Evolutionary conservation across 2,113 vertebrate genomes (phyloP).

Genomic region (Oryzias woworae): DNA sequence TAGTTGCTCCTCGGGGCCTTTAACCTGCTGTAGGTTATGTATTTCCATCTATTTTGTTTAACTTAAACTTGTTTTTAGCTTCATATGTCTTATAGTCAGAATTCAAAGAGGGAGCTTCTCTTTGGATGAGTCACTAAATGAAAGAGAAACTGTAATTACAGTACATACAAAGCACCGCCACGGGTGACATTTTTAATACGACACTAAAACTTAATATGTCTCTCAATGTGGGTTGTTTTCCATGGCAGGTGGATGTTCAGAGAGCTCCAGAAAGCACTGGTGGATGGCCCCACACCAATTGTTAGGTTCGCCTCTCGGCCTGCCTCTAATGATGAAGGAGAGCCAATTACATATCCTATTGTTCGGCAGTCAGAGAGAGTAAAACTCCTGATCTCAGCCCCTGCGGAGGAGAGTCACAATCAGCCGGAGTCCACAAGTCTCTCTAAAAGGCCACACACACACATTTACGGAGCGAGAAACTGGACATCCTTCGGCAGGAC

Average conservation of each 20-base stretch:
- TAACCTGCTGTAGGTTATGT: slow-evolving; percentile 25
- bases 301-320: slow-evolving; percentile 65
- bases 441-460: slow-evolving; percentile 39
- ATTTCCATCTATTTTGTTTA: slow-evolving; percentile 23
- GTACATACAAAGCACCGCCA: slow-evolving; percentile 32
- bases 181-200: slow-evolving; percentile 54
- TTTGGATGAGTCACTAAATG: slow-evolving; percentile 70
- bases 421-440: slow-evolving; percentile 46
- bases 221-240: slow-evolving; percentile 44
- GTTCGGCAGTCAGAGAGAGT: slow-evolving; percentile 61
- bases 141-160: slow-evolving; percentile 59
- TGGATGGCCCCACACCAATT: slow-evolving; percentile 46
- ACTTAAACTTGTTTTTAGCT: slow-evolving; percentile 32
- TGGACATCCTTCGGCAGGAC: slow-evolving; percentile 57
- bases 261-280: slow-evolving; percentile 43
- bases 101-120: neutral
- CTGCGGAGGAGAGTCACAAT: slow-evolving; percentile 53
- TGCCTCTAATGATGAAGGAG: slow-evolving; percentile 66
- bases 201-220: slow-evolving; percentile 51
- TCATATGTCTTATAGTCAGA: slow-evolving; percentile 5
- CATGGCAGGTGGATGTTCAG: slow-evolving; percentile 40
- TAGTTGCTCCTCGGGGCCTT: slow-evolving; percentile 32
- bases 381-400: slow-evolving; percentile 59
- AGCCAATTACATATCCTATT: slow-evolving; percentile 65
- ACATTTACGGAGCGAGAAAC: slow-evolving; percentile 22